A percentile compares a stretch with the other conserved stretches of the same genome.
These are phyloP conservation scores for Scaptomyza reducta DNA, from an alignment of 2,888 invertebrate species.

Conservation along the genomic window DNA sequence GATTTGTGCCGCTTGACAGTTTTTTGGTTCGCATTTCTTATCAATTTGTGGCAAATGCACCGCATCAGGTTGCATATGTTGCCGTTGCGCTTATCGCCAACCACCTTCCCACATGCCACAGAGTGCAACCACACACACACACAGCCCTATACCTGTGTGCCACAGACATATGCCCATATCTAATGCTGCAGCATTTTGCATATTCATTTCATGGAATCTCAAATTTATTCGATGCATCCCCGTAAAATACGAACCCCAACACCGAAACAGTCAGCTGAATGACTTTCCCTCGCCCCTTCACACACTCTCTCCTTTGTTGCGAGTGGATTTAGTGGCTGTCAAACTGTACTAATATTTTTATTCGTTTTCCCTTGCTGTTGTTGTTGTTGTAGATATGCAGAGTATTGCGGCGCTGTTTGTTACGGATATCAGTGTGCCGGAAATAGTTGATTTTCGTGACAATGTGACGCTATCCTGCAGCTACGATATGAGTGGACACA, in stretches of 20 bases:
- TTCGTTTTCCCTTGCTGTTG: not conserved
- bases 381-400: slow-evolving; percentile 67
- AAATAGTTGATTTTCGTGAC: slow-evolving; percentile 85
- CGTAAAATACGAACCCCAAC: slow-evolving; percentile 3
- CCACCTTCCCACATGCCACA: slow-evolving; percentile 15
- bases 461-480: slow-evolving; percentile 85
- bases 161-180: slow-evolving; percentile 17
- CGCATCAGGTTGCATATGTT: slow-evolving; percentile 25
- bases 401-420: slow-evolving; percentile 79
- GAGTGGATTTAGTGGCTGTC: not conserved
- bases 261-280: slow-evolving; percentile 42
- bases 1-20: slow-evolving; percentile 33
- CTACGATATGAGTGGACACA: slow-evolving; percentile 85
- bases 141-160: no score
- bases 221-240: slow-evolving; percentile 70
- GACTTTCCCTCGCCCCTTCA: not conserved
- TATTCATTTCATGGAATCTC: slow-evolving; percentile 73
- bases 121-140: slow-evolving; percentile 1
- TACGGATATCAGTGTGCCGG: slow-evolving; percentile 84
- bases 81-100: slow-evolving; percentile 49
- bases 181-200: slow-evolving; percentile 60
- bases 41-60: slow-evolving; percentile 43
- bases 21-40: slow-evolving; percentile 49
- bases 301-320: not conserved
- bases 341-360: slow-evolving; percentile 20